phyloP scores from a whole-genome alignment of 2,797 vertebrate species.

The Tragopan temminckii region DNA sequence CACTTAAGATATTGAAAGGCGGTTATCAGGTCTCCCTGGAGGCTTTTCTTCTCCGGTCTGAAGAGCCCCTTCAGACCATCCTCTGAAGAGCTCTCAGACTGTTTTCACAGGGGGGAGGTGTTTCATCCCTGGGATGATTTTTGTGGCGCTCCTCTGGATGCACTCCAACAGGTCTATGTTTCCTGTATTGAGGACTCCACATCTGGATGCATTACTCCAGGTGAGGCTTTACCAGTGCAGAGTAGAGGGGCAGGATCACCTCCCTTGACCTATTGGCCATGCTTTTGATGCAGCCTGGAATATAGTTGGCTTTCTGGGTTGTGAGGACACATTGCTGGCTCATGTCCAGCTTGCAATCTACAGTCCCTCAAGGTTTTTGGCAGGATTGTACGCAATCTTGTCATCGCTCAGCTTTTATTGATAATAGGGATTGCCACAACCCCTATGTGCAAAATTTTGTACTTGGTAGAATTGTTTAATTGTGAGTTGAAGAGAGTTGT shows the following conservation, averaged over 20 bases:
- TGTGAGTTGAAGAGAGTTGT: neutral
- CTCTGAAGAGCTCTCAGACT: neutral
- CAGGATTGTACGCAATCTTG: neutral
- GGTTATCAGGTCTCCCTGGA: neutral
- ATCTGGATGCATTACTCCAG: neutral
- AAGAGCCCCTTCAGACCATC: neutral
- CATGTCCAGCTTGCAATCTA: neutral
- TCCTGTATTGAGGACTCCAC: neutral
- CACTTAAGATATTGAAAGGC: neutral
- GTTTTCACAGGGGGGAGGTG: neutral
- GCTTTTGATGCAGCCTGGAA: neutral
- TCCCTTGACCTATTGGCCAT: neutral
- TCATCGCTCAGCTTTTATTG: neutral
- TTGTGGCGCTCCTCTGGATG: neutral
- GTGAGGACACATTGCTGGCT: neutral
- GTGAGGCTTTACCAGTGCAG: too few species aligned
- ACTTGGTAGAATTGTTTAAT: neutral
- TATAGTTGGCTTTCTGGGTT: neutral
- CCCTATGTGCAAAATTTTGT: neutral
- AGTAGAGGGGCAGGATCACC: neutral
- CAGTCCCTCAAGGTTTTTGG: neutral
- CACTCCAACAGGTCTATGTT: too few species aligned
- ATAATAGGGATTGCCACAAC: neutral
- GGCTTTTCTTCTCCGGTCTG: neutral
- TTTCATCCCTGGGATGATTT: neutral